A percentile compares a stretch with the other conserved stretches of the same genome.
Conservation (phyloP, 2,113 vertebrate genomes). For the Leptodactylus fuscus region DNA sequence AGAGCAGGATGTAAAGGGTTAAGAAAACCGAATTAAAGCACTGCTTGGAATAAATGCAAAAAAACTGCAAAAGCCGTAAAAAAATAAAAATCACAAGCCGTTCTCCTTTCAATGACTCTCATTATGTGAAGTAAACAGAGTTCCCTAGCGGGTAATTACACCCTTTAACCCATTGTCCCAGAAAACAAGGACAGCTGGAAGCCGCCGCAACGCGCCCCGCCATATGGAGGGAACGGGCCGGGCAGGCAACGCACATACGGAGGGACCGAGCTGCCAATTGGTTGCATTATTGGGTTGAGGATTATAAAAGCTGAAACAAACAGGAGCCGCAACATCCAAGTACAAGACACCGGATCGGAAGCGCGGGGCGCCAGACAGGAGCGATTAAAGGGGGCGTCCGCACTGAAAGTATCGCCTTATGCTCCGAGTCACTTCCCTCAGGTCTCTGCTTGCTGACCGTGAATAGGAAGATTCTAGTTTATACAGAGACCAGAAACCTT, state of each 20-base stretch:
- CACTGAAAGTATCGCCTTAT: no score
- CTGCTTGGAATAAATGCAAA: not conserved
- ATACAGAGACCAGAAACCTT: no score
- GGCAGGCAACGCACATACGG: not conserved
- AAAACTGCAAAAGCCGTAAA: not conserved
- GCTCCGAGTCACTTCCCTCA: not conserved
- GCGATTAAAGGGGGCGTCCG: not conserved
- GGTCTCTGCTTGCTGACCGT: not conserved
- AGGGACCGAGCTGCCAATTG: not conserved
- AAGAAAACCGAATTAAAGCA: not conserved
- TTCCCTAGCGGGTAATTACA: constrained; percentile 7
- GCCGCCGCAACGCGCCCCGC: not conserved
- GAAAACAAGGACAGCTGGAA: constrained; percentile 27
- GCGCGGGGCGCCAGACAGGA: not conserved
- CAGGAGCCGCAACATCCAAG: not conserved
- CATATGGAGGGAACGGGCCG: not conserved
- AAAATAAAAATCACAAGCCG: not conserved
- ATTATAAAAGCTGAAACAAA: constrained; percentile 1
- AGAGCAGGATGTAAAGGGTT: not conserved
- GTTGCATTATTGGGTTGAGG: not conserved
- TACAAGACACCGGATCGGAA: not conserved
- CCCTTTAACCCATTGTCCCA: not conserved
- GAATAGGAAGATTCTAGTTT: not conserved
- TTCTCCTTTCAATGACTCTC: not conserved
- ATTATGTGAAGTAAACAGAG: not conserved